phyloP scores from a whole-genome alignment of 37 sponge, comb jelly and placozoan species.

The Beroe forskalii region DNA sequence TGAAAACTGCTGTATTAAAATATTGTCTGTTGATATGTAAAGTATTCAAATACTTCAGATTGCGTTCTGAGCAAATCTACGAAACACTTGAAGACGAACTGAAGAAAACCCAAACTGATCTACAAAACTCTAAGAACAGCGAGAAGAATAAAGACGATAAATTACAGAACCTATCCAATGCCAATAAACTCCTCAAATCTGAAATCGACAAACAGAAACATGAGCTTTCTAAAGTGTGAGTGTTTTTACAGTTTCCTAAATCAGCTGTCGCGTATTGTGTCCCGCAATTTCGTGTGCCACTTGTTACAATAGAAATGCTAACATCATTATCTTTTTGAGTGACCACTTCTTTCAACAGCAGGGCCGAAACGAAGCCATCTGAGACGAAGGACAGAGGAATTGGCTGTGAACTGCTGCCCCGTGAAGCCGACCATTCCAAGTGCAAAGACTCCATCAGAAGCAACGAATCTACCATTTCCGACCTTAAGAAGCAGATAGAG shows the following conservation, averaged over 20 bases:
- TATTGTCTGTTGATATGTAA: too few relatives aligned
- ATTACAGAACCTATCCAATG: background rate
- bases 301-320: background rate
- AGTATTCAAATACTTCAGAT: too few relatives aligned
- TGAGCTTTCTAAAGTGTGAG: conserved; percentile 27
- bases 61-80: conserved; percentile 13
- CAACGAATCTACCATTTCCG: background rate
- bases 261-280: too few relatives aligned
- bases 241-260: too few relatives aligned
- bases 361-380: conserved; percentile 4
- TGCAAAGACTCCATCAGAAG: background rate
- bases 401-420: conserved; percentile 21
- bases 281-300: too few relatives aligned
- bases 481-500: conserved; percentile 42
- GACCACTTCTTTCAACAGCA: too few relatives aligned
- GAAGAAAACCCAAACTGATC: conserved; percentile 23
- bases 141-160: conserved; percentile 62
- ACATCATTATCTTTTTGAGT: too few relatives aligned
- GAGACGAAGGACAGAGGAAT: conserved; percentile 9
- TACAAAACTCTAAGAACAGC: background rate
- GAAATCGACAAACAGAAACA: conserved; percentile 24
- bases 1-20: too few relatives aligned
- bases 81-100: conserved; percentile 48
- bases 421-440: conserved; percentile 24
- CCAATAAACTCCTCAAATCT: conserved; percentile 22